Evolutionary conservation across 2,888 invertebrate genomes (phyloP).

Genomic region (Lasius fuliginosus): DNA sequence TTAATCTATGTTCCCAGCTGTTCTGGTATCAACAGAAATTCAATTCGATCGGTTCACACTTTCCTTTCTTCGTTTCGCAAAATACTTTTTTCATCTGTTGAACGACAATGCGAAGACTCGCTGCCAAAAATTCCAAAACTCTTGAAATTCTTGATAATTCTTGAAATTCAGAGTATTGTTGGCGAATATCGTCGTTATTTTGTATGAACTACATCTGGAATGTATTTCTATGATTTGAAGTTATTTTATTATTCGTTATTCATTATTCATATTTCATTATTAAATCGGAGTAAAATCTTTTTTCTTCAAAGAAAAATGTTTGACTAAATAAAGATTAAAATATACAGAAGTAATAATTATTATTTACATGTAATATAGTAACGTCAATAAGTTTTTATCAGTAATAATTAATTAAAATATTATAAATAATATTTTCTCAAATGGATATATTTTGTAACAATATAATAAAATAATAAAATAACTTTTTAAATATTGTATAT

Average conservation of each 20-base stretch:
- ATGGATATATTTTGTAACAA: neutral
- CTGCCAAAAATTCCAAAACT: neutral
- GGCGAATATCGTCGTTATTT: neutral
- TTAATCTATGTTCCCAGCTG: constrained; percentile 55
- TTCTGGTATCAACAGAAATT: constrained; percentile 30
- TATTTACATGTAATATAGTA: neutral
- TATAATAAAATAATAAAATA: neutral
- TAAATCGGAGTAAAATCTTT: neutral
- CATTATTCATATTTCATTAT: too few relatives aligned
- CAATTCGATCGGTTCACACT: constrained; percentile 29
- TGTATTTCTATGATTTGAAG: neutral
- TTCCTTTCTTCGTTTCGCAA: neutral
- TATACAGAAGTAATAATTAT: neutral
- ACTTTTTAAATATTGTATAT: neutral
- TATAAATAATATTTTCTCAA: neutral
- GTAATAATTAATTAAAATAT: neutral
- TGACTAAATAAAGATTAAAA: neutral
- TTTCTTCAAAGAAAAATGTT: neutral
- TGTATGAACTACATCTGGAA: neutral
- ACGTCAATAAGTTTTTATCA: neutral
- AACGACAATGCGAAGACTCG: neutral
- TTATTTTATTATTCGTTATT: neutral
- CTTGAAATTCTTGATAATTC: neutral
- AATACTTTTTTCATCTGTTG: constrained; percentile 21
- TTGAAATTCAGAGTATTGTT: neutral